Evolutionary conservation across 2,797 vertebrate species (phyloP).

Genomic region (Peromyscus nudipes): DNA sequence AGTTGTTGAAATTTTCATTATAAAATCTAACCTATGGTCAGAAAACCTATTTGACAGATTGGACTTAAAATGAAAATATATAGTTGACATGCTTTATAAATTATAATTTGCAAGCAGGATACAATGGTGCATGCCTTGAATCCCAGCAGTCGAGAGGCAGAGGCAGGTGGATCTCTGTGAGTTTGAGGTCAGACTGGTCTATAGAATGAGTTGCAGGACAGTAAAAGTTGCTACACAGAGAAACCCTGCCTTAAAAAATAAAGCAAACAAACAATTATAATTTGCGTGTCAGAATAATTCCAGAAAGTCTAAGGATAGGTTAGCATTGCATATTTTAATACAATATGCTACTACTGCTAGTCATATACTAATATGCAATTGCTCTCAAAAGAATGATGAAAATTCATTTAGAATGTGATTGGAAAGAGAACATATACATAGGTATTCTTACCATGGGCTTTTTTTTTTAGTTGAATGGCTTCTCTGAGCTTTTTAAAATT

Average conservation of each 20-base stretch:
- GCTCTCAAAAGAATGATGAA: background rate
- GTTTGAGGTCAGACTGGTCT: background rate
- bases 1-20: background rate
- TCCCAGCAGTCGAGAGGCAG: background rate
- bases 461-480: no score
- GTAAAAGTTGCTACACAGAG: background rate
- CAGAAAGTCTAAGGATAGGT: background rate
- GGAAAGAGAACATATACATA: background rate
- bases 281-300: background rate
- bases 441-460: background rate
- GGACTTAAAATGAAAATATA: constrained; percentile 26
- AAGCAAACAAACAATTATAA: background rate
- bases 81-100: background rate
- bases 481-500: no score
- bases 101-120: background rate
- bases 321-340: background rate
- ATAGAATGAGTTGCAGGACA: background rate
- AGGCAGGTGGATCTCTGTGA: background rate
- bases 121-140: background rate
- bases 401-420: background rate
- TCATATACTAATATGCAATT: background rate
- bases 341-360: background rate
- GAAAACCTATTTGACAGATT: background rate
- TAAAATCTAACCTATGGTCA: background rate
- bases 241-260: background rate